phyloP scores from a whole-genome alignment of 2,113 vertebrate genomes.

The Hippocampus comes region DNA sequence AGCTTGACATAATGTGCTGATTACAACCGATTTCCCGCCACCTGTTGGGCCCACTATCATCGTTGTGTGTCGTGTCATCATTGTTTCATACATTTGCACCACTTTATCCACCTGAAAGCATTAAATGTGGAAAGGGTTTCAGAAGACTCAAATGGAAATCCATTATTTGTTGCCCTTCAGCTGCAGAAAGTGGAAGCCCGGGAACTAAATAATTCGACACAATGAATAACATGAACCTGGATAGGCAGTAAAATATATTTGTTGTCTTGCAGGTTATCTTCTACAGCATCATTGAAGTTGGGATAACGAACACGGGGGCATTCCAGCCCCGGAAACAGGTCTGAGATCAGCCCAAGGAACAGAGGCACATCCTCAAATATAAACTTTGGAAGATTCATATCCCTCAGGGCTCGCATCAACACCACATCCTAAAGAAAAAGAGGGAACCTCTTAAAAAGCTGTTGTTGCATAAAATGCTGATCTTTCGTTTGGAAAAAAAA shows the following conservation, averaged over 20 bases:
- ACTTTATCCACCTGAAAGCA: conserved; percentile 90
- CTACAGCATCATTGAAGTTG: conserved; percentile 86
- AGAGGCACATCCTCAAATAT: conserved; percentile 95
- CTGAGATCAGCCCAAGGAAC: conserved; percentile 91
- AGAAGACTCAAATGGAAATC: neutral
- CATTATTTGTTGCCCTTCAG: neutral
- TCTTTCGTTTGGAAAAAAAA: neutral
- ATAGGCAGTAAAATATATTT: conserved; percentile 78
- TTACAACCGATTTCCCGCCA: conserved; percentile 95
- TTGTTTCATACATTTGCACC: conserved; percentile 96
- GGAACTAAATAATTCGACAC: neutral
- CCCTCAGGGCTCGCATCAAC: conserved; percentile 90
- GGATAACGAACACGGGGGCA: conserved; percentile 91
- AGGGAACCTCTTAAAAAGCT: neutral
- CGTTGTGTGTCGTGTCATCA: conserved; percentile 94
- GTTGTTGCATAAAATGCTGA: neutral
- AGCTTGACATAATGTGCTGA: conserved; percentile 87
- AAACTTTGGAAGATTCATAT: conserved; percentile 97
- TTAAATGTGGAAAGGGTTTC: neutral
- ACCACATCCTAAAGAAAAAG: conserved; percentile 82
- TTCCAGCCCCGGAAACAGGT: conserved; percentile 91
- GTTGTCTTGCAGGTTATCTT: conserved; percentile 76
- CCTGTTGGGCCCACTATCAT: conserved; percentile 97
- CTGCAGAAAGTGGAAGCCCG: neutral
- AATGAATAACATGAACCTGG: conserved; percentile 73